Base-by-base conservation (phyloP, 1,140 invertebrate species). In the Oryzaephilus surinamensis region DNA sequence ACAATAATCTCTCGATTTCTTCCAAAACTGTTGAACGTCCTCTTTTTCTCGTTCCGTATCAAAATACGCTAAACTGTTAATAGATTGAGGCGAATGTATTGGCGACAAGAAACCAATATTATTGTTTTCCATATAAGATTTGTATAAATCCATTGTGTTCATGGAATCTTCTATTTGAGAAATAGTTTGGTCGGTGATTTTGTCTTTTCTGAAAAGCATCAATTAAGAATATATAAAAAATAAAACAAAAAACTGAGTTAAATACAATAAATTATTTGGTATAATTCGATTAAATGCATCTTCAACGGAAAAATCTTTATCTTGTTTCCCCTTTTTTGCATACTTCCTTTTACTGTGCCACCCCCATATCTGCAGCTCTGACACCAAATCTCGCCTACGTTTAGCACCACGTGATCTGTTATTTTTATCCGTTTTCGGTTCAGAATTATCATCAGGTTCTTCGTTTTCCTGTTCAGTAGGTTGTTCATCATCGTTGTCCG, bases 291-390 rank as follows among this genome's bases (percentile, higher is more conserved):
- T 61, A 16, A 82, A 50, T 10, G 76, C 72, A 57, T 76, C 75
- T 39, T 79, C 71, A 13, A 87, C 62, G 6, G 70, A 73, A 43
- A 76, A 71, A 63, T 81, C 79, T 40, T 54, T 60, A 39, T 74
- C 72, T 37, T 66, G 71, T 46, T 76, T 72, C 40, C 72, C 66
- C 37, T 55, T 52, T 69, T 72, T 80, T 2, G 77, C 72, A 2
- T 77, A 79, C 44, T 80, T 66, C 38, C 80, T 63, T 58, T 81
- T 81, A 40, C 70, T 80, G 46, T 79, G 79, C 74, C 79, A 81
- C 14, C 77, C 76, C 73, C 79, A 79, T 45, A 77, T 74, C 45
- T 83, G 73, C 6, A 82, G 58, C 39, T 79, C 72, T 17, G 70
- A 76, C 1, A 81, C 54, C 10, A 76, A 74, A 57, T 77, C 81